phyloP scores from a whole-genome alignment of 2,888 invertebrate genomes.

The Melinaea marsaeus region DNA sequence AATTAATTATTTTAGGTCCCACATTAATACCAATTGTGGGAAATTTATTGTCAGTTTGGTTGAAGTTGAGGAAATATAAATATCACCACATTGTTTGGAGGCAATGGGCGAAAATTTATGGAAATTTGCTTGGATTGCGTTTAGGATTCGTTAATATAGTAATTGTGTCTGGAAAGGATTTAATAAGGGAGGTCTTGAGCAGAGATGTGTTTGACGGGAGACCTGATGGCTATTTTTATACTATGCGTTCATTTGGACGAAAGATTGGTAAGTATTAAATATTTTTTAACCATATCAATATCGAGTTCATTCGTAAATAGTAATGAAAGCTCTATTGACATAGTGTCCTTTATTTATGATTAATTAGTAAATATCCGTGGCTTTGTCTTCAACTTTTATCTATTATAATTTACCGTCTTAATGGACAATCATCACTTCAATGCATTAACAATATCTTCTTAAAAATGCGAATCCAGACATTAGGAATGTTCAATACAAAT shows the following conservation, averaged over 20 bases:
- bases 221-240: conserved; percentile 84
- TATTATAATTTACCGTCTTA: no score
- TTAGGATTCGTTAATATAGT: conserved; percentile 80
- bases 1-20: conserved; percentile 54
- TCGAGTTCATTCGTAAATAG: not conserved
- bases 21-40: conserved; percentile 56
- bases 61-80: conserved; percentile 48
- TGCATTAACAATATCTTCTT: no score
- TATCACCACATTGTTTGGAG: conserved; percentile 80
- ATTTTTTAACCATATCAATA: not conserved
- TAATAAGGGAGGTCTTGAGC: conserved; percentile 79
- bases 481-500: no score
- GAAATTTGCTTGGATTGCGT: conserved; percentile 81
- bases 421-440: no score
- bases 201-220: conserved; percentile 84
- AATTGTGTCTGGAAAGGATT: conserved; percentile 79
- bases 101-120: conserved; percentile 77
- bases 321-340: no score
- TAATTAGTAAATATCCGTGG: no score
- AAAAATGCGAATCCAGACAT: no score
- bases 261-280: conserved; percentile 76
- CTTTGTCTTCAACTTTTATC: no score
- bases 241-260: conserved; percentile 82
- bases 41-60: conserved; percentile 54
- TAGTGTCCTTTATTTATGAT: no score